Evolutionary conservation across 2,797 vertebrate genomes (phyloP).

Genomic region (Tragopan temminckii): DNA sequence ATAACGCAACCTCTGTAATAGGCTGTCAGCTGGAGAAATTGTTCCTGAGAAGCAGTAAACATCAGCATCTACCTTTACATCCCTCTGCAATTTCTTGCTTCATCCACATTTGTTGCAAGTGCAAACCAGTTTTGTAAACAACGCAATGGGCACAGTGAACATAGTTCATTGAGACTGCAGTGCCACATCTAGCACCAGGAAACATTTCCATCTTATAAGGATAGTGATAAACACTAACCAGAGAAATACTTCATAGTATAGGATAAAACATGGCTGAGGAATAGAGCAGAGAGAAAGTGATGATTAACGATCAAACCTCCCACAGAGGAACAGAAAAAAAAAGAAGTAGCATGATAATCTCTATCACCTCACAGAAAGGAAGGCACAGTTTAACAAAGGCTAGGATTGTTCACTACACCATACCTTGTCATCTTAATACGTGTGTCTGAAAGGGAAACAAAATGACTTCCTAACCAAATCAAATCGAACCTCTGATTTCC

Average conservation of each 20-base stretch:
- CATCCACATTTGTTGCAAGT: not conserved
- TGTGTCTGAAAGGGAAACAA: not conserved
- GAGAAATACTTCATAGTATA: not conserved
- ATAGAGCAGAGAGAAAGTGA: not conserved
- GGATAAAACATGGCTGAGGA: not conserved
- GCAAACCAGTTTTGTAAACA: not conserved
- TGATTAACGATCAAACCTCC: not conserved
- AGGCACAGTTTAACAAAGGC: not conserved
- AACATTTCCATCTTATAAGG: not conserved
- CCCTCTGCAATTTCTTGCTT: not conserved
- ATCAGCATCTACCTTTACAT: not conserved
- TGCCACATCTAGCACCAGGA: accelerated
- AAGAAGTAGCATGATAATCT: not conserved
- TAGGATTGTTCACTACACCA: not conserved
- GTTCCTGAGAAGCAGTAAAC: not conserved
- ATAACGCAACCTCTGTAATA: not conserved
- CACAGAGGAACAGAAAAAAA: not conserved
- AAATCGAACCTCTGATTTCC: not conserved
- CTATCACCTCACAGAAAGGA: not conserved
- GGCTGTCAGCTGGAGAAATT: constrained; percentile 8
- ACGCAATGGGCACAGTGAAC: not conserved
- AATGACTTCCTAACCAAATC: not conserved
- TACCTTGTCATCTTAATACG: not conserved
- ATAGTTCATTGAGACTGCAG: not conserved
- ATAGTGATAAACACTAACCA: not conserved